These are phyloP conservation scores for Lemur catta DNA, from an alignment of 2,797 vertebrate genomes.

Conservation along the genomic window DNA sequence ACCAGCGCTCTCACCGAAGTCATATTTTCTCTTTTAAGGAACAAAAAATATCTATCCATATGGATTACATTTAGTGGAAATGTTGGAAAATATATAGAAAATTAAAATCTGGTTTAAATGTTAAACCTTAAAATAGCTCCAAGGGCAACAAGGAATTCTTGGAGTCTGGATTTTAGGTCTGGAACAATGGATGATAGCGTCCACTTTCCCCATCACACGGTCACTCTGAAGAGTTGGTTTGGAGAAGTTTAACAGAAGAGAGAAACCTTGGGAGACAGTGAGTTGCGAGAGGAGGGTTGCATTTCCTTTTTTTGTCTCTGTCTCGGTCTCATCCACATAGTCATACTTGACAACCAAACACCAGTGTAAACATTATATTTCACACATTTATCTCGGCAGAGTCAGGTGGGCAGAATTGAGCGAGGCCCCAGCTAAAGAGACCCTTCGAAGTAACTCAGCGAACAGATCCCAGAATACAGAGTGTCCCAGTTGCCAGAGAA, in stretches of 20 bases:
- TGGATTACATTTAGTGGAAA: background rate
- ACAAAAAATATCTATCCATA: background rate
- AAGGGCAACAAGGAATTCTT: background rate
- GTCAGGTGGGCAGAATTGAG: background rate
- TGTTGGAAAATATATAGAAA: background rate
- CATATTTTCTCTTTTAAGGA: background rate
- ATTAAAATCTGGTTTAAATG: background rate
- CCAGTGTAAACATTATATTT: background rate
- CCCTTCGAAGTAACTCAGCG: background rate
- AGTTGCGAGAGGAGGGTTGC: background rate
- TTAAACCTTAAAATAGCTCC: slow-evolving; percentile 9
- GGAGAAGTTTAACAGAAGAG: background rate
- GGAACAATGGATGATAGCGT: background rate
- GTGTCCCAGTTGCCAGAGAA: background rate
- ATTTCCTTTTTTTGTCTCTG: background rate
- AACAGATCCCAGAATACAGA: background rate
- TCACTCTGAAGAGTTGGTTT: background rate
- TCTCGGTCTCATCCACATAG: background rate
- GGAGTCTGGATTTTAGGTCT: background rate
- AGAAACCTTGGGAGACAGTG: background rate
- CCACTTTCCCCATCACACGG: accelerated
- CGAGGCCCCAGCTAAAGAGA: background rate
- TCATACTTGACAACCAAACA: background rate
- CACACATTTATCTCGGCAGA: accelerated
- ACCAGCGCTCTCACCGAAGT: background rate